Evolutionary conservation across 2,797 vertebrate genomes (phyloP).

Genomic region (Staurois parvus): DNA sequence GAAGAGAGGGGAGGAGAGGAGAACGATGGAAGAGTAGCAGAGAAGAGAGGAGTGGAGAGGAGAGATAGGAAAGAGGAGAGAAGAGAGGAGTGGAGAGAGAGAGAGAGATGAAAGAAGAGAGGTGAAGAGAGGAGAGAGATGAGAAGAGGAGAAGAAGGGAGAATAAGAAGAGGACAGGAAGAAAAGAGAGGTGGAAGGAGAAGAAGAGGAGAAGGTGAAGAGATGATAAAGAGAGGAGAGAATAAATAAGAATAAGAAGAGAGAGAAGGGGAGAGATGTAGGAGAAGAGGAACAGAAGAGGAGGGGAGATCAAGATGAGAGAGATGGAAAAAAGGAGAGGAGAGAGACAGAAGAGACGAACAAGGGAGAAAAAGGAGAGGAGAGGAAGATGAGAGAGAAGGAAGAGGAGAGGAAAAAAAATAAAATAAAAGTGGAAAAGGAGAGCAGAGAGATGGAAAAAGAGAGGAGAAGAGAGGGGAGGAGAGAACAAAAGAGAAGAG

Average conservation of each 20-base stretch:
- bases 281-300: neutral
- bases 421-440: no score
- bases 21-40: constrained; percentile 33
- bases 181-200: neutral
- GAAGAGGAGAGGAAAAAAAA: no score
- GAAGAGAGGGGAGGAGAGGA: neutral
- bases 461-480: rapidly evolving
- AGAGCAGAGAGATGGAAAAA: no score
- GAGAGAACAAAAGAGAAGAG: rapidly evolving
- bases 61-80: neutral
- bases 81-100: no score
- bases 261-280: neutral
- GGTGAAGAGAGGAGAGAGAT: no score
- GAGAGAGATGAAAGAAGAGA: no score
- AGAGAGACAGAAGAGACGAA: neutral
- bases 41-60: constrained; percentile 62
- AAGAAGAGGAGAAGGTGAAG: no score
- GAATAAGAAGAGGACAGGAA: neutral
- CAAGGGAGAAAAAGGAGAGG: no score
- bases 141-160: neutral
- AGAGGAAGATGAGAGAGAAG: no score
- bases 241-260: no score
- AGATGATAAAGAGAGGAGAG: rapidly evolving
- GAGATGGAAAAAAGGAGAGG: neutral
- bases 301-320: neutral